A percentile compares a stretch with the other conserved stretches of the same genome.
Conservation (phyloP, 2,797 vertebrate species). For the Microctenopoma stevenorrisi region DNA sequence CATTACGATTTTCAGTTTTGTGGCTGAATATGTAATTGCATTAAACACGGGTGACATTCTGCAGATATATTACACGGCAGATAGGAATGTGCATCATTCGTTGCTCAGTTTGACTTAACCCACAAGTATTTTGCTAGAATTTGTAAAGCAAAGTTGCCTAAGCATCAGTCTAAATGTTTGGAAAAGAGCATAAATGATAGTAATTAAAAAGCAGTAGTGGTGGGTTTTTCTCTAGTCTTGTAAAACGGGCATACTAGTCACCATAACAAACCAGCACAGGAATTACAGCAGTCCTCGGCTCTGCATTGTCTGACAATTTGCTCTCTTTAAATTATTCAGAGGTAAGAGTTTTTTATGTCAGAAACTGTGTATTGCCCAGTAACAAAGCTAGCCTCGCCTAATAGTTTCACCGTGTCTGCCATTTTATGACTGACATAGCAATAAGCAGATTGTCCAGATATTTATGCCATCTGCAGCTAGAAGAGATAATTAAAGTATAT, state of each 20-base stretch:
- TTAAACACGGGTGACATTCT: not conserved
- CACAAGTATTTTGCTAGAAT: conserved; percentile 26
- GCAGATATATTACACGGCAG: conserved; percentile 14
- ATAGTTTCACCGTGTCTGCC: conserved; percentile 95
- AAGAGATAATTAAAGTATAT: conserved; percentile 99
- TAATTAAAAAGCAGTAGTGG: conserved; percentile 41
- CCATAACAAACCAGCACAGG: conserved; percentile 71
- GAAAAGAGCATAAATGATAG: conserved; percentile 45
- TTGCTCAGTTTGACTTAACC: conserved; percentile 17
- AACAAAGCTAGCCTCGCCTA: conserved; percentile 88
- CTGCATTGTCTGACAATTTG: conserved; percentile 91
- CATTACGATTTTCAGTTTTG: conserved; percentile 26
- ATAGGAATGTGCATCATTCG: conserved; percentile 19
- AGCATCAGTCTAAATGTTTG: conserved; percentile 32
- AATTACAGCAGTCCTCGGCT: conserved; percentile 79
- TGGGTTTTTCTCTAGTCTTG: conserved; percentile 52
- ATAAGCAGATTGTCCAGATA: conserved; percentile 99
- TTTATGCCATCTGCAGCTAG: conserved; percentile 99
- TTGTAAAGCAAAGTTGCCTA: conserved; percentile 24
- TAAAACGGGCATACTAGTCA: conserved; percentile 66
- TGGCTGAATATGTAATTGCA: conserved; percentile 9
- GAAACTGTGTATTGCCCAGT: conserved; percentile 86
- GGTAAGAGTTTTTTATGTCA: conserved; percentile 83
- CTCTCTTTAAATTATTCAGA: conserved; percentile 94
- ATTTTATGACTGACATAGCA: conserved; percentile 99